Evolutionary conservation across 2,888 invertebrate genomes (phyloP), one percentile per base, ranked within the genome.

Genomic region (Rotaria socialis): DNA sequence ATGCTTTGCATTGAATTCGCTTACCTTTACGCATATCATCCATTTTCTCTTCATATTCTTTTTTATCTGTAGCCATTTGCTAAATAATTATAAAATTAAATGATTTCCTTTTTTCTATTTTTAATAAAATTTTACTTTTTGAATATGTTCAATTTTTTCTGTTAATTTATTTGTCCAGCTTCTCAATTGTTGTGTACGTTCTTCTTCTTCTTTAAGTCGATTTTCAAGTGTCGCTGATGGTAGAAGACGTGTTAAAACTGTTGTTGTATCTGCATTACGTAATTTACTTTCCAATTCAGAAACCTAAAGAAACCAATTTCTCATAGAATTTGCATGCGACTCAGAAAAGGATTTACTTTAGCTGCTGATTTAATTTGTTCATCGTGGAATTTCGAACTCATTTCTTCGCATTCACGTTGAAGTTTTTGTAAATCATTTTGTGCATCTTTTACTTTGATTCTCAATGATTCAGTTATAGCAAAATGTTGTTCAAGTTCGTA

Each of bases 251-350:
- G 75, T 80, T 47, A 80, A 10, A 24, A 80, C 47, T 8, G 75
- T 80, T 41, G 75, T 80, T 24, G 75, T 80, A 47, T 80, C 75
- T 11, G 75, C 75, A 80, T 47, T 80, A 80, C 75, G 75, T 80
- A 80, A 22, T 47, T 80, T 80, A 43, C 47, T 47, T 80, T 80
- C 75, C 6, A 80, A 10, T 24, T 80, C 75, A 47, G 75, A 43
- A 43, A 80, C 11, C 67, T 67, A 16, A 35, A 5, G 10, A 67
- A 67, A 11, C 22, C 22, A 19, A 55, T 55, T 19, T 14, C 5
- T 5, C 11, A 11, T 19, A 19, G 11, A 55, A 55, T 55, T 55
- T 55, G 0, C 6, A 56, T 56, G 4, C 7, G n/a, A 60, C 24
- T 7, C 47, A 27, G n/a, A 22, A 19, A 24, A n/a, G 7, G 2